Evolutionary conservation across 1,140 invertebrate species (phyloP).

Genomic region (Teleopsis dalmanni): DNA sequence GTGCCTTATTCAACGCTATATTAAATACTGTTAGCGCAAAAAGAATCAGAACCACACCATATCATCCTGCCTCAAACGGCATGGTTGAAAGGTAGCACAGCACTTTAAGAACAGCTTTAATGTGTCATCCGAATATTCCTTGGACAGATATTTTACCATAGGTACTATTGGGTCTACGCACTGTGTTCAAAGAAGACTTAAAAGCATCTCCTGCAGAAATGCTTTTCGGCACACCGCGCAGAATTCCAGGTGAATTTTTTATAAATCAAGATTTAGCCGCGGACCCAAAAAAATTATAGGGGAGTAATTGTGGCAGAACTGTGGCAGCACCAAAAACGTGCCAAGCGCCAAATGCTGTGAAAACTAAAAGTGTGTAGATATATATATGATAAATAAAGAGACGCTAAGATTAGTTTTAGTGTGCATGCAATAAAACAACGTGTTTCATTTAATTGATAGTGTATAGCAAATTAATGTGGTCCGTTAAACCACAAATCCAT

Average conservation of each 20-base stretch:
- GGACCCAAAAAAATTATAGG: too few species aligned
- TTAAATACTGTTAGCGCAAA: conserved; percentile 14
- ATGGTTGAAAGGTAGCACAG: conserved; percentile 32
- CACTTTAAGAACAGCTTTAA: conserved; percentile 23
- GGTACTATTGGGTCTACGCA: not conserved
- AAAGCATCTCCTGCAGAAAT: conserved; percentile 1
- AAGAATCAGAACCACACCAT: conserved; percentile 35
- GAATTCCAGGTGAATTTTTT: conserved; percentile 4
- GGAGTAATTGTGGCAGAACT: too few species aligned
- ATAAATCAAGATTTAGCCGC: too few species aligned
- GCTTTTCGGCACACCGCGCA: not conserved
- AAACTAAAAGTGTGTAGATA: too few species aligned
- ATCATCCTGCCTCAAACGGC: conserved; percentile 34
- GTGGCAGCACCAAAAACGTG: too few species aligned
- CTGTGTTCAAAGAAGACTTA: conserved; percentile 3
- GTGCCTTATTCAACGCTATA: not conserved
- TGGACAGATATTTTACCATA: not conserved
- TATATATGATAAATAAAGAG: too few species aligned
- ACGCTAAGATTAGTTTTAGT: too few species aligned
- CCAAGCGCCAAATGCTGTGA: too few species aligned
- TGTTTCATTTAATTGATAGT: too few species aligned
- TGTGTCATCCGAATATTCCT: conserved; percentile 11
- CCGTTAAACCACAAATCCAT: too few species aligned
- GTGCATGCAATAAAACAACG: too few species aligned
- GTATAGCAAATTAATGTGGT: too few species aligned